A percentile compares a stretch with the other conserved stretches of the same genome.
phyloP scores from a whole-genome alignment of 2,888 invertebrate species.

The Leuctra nigra region DNA sequence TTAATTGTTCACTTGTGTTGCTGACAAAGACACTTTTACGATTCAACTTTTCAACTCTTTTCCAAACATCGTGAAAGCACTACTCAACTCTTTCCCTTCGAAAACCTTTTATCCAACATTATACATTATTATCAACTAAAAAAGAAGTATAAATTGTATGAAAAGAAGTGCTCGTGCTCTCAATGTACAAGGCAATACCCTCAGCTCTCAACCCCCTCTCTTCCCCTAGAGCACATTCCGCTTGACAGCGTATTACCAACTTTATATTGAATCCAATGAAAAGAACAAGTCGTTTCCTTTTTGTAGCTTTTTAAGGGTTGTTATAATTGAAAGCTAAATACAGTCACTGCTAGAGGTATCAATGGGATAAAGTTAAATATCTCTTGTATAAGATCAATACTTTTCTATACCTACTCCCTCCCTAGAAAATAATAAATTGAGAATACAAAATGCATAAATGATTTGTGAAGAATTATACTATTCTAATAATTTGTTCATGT shows the following conservation, averaged over 20 bases:
- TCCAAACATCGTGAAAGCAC: slow-evolving; percentile 12
- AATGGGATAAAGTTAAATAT: not conserved
- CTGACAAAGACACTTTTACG: slow-evolving; percentile 22
- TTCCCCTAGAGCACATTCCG: slow-evolving; percentile 7
- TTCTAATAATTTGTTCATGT: no score
- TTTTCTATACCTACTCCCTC: no score
- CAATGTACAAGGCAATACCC: no score
- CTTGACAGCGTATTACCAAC: slow-evolving; percentile 17
- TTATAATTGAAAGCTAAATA: slow-evolving; percentile 17
- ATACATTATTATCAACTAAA: slow-evolving; percentile 18
- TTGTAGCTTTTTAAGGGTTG: slow-evolving; percentile 4
- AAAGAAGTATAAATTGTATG: slow-evolving; percentile 20
- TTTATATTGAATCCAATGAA: slow-evolving; percentile 7
- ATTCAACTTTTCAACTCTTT: slow-evolving; percentile 17
- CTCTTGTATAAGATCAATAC: not conserved
- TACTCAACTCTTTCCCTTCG: slow-evolving; percentile 12
- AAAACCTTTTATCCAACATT: slow-evolving; percentile 6
- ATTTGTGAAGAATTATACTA: no score
- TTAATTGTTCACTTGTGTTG: slow-evolving; percentile 22
- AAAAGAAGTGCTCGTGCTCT: not conserved
- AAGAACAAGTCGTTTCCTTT: slow-evolving; percentile 6
- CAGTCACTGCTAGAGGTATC: slow-evolving; percentile 10
- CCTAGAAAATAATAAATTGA: no score
- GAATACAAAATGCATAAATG: no score
- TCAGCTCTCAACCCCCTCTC: not conserved